These are phyloP conservation scores for Perca schrenkii DNA, from an alignment of 2,113 vertebrate species.

Conservation along the genomic window DNA sequence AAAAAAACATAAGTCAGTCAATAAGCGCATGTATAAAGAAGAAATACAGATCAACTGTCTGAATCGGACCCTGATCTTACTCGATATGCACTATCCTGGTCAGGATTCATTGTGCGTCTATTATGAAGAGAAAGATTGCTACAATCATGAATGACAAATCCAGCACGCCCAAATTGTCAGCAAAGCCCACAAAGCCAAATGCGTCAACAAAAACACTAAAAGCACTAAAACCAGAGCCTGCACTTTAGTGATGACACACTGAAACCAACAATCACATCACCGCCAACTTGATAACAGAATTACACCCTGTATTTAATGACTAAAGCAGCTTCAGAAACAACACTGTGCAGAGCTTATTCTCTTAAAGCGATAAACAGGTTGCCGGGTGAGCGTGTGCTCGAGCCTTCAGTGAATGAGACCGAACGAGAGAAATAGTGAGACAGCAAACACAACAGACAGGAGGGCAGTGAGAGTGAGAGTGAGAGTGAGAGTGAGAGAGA, in stretches of 20 bases:
- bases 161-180: constrained; percentile 17
- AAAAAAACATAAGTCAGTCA: neutral
- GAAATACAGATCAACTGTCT: neutral
- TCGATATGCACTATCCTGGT: neutral
- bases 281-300: constrained; percentile 32
- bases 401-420: constrained; percentile 23
- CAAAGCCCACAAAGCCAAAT: constrained; percentile 16
- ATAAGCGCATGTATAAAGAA: neutral
- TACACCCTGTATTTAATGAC: constrained; percentile 55
- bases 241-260: constrained; percentile 33
- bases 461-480: constrained; percentile 2
- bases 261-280: constrained; percentile 45
- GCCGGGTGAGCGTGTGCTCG: neutral
- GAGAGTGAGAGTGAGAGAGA: neutral
- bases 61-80: neutral
- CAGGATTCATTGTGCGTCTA: constrained; percentile 28
- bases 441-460: constrained; percentile 58
- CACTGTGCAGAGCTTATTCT: constrained; percentile 13
- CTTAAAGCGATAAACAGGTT: constrained; percentile 31
- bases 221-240: constrained; percentile 35
- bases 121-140: constrained; percentile 25
- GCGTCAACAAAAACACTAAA: constrained; percentile 24
- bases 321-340: constrained; percentile 20
- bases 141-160: constrained; percentile 27
- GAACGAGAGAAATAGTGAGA: constrained; percentile 19